Conservation (phyloP, 1,140 invertebrate genomes). For the Periplaneta americana region DNA sequence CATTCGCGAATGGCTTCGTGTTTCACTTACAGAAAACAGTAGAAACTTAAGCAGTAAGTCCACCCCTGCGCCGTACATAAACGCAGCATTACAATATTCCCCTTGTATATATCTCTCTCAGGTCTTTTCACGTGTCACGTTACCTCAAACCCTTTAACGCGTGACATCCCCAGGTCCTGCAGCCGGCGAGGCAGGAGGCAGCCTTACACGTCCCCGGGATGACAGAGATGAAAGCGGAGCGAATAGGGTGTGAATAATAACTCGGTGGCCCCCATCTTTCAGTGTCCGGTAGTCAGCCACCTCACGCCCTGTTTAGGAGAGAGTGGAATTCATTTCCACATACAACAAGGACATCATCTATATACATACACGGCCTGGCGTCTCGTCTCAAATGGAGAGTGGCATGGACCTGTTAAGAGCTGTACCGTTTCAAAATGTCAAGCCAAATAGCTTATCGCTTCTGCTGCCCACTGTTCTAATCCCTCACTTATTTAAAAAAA, state of each 20-base stretch:
- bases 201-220: neutral
- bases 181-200: neutral
- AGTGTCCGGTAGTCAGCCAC: too few species aligned
- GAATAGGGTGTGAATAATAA: neutral
- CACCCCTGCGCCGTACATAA: neutral
- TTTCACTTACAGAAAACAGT: too few species aligned
- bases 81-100: neutral
- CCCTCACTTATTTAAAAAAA: neutral
- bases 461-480: too few species aligned
- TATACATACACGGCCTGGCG: neutral
- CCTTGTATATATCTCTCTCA: neutral
- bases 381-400: neutral
- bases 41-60: too few species aligned
- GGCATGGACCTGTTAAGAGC: neutral
- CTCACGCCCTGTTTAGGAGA: neutral
- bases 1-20: too few species aligned
- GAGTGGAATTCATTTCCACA: neutral
- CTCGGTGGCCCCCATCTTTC: neutral
- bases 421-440: neutral
- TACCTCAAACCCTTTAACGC: neutral
- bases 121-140: neutral
- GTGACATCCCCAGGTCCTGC: neutral
- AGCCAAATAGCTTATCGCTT: neutral
- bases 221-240: neutral
- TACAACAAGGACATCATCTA: neutral